Evolutionary conservation across 2,888 invertebrate species (phyloP).

Genomic region (Sycophila texana): DNA sequence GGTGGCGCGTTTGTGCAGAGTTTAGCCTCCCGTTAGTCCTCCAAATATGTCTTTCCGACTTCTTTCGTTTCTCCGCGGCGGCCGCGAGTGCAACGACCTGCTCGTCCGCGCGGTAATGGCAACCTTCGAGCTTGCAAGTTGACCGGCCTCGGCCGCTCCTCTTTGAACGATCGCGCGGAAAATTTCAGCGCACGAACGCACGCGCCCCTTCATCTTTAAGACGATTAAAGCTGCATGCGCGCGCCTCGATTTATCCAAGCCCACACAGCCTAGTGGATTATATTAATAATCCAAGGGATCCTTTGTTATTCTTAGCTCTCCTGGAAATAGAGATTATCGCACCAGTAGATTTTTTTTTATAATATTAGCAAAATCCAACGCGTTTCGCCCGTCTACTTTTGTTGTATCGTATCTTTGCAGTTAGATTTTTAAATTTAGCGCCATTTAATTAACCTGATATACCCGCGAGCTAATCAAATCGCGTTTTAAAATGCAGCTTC

Average conservation of each 20-base stretch:
- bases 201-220: conserved; percentile 19
- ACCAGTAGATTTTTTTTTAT: too few species aligned
- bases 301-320: background rate
- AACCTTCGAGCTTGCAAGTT: conserved; percentile 38
- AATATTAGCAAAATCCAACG: too few species aligned
- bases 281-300: conserved; percentile 24
- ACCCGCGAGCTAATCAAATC: too few species aligned
- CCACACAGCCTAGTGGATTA: background rate
- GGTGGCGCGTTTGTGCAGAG: background rate
- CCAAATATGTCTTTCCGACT: conserved; percentile 25
- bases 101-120: conserved; percentile 24
- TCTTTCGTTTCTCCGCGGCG: background rate
- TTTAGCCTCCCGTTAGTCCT: background rate
- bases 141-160: conserved; percentile 7
- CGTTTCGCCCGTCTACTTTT: too few species aligned
- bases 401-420: too few species aligned
- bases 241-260: conserved; percentile 35
- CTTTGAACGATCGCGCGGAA: conserved; percentile 39
- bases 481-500: too few species aligned
- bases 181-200: conserved; percentile 23
- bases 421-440: too few species aligned
- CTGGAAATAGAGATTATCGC: background rate
- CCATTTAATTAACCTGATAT: too few species aligned
- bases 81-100: conserved; percentile 38
- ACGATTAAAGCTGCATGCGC: conserved; percentile 14